Conservation (phyloP, 2,113 vertebrate genomes). For the Chionomys nivalis region DNA sequence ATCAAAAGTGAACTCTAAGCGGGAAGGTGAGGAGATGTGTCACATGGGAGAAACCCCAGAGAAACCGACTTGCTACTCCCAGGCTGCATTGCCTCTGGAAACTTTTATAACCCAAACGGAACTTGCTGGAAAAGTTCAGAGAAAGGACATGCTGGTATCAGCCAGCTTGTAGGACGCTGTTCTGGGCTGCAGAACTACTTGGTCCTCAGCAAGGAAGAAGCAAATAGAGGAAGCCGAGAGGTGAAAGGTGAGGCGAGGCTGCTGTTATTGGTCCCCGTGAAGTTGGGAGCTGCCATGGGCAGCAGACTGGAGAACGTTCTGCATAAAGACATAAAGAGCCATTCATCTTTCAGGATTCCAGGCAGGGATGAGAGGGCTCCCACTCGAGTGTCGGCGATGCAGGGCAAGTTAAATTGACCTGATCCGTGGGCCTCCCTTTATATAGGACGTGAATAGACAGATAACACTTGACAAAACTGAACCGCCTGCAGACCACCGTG, state of each 20-base stretch:
- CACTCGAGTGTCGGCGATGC: background rate
- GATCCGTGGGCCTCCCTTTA: background rate
- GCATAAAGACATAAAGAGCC: conserved; percentile 11
- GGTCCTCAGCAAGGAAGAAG: conserved; percentile 30
- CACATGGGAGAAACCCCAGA: conserved; percentile 46
- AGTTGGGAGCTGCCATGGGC: background rate
- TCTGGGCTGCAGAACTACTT: conserved; percentile 19
- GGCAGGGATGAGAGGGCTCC: background rate
- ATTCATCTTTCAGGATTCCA: background rate
- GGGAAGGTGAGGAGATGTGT: conserved; percentile 22
- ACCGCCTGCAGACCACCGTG: background rate
- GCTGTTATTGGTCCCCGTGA: conserved; percentile 7
- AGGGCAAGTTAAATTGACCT: conserved; percentile 2
- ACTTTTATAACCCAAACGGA: conserved; percentile 2
- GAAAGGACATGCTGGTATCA: background rate
- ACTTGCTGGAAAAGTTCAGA: background rate
- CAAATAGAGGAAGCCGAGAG: background rate
- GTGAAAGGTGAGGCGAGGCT: background rate
- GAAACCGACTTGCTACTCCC: background rate
- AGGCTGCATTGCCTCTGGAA: background rate
- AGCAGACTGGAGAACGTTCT: conserved; percentile 15
- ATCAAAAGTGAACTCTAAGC: conserved; percentile 46
- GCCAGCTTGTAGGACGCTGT: background rate
- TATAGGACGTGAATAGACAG: background rate
- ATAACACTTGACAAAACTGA: background rate